Conservation (phyloP, 2,113 vertebrate species). For the Ciconia maguari region DNA sequence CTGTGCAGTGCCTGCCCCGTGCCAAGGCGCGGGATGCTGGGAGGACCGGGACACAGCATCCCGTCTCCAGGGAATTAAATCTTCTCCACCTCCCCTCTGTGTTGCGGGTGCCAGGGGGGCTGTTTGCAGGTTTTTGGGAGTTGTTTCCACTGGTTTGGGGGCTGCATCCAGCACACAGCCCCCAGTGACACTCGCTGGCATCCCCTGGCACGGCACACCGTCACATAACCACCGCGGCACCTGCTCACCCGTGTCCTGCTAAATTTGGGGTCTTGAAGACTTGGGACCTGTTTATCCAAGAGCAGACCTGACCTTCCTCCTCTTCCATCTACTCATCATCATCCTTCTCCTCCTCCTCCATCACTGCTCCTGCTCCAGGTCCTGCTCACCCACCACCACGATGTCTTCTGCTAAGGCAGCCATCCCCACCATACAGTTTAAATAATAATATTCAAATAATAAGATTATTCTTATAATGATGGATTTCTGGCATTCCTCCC, state of each 20-base stretch:
- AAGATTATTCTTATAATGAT: neutral
- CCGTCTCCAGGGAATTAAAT: no score
- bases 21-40: neutral
- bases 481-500: neutral
- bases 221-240: neutral
- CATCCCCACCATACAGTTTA: neutral
- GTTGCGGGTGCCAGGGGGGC: no score
- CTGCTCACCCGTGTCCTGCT: neutral
- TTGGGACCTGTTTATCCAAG: neutral
- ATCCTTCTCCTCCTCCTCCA: neutral
- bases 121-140: neutral
- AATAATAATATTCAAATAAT: neutral
- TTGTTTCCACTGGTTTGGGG: neutral
- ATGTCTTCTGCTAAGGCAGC: neutral
- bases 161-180: neutral
- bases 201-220: fast-evolving
- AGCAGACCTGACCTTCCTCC: neutral
- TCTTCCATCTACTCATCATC: neutral
- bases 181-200: neutral
- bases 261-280: neutral
- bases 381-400: neutral
- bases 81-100: no score
- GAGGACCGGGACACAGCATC: neutral
- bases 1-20: neutral
- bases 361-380: neutral